phyloP scores from a whole-genome alignment of 1,140 invertebrate genomes.

The Calycopis cecrops region DNA sequence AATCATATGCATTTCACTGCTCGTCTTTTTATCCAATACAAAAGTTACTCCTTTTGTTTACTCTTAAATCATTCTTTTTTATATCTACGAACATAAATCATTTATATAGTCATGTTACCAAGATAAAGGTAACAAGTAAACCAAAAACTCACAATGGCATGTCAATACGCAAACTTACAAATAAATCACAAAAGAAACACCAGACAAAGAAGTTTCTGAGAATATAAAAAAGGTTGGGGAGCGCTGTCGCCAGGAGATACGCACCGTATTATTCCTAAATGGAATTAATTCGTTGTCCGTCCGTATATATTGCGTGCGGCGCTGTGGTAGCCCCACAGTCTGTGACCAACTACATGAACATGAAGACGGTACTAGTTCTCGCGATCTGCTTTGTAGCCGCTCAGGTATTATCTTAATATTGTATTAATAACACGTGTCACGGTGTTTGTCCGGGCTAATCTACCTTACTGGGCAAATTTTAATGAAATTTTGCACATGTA shows the following conservation, averaged over 20 bases:
- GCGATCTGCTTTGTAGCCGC: slow-evolving; percentile 29
- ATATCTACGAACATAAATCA: too few relatives aligned
- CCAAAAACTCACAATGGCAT: too few relatives aligned
- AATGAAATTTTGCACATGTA: too few relatives aligned
- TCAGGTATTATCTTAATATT: slow-evolving; percentile 21
- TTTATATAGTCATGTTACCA: too few relatives aligned
- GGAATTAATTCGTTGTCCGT: slow-evolving; percentile 14
- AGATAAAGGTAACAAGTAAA: too few relatives aligned
- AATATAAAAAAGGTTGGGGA: slow-evolving; percentile 36
- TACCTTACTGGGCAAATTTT: too few relatives aligned
- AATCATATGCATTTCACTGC: too few relatives aligned
- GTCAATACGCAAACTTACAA: background rate
- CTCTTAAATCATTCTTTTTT: too few relatives aligned
- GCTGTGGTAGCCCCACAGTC: slow-evolving; percentile 16
- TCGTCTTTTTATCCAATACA: too few relatives aligned
- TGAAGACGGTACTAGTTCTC: slow-evolving; percentile 42
- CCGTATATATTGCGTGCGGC: slow-evolving; percentile 36
- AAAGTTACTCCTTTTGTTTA: too few relatives aligned
- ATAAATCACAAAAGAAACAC: background rate
- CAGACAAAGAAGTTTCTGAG: background rate
- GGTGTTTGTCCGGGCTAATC: too few relatives aligned
- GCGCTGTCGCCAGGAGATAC: slow-evolving; percentile 7
- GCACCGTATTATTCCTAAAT: slow-evolving; percentile 21
- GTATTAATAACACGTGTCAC: too few relatives aligned
- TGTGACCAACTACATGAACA: slow-evolving; percentile 28